A percentile compares a stretch with the other conserved stretches of the same genome.
phyloP scores from a whole-genome alignment of 1,140 invertebrate genomes.

The Macrocentrus cingulum region DNA sequence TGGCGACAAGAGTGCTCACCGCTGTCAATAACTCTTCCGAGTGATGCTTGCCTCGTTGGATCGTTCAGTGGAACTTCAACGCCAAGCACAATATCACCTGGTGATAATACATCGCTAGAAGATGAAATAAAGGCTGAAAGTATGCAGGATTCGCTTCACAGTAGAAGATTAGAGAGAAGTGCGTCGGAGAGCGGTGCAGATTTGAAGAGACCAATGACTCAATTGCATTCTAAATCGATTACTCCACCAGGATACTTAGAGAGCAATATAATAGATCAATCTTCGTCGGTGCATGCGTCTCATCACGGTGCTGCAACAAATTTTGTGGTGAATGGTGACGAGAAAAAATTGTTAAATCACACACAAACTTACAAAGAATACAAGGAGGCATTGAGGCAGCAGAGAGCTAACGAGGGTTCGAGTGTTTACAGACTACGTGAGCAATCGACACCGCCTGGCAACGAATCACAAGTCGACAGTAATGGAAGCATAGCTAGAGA shows the following conservation, averaged over 20 bases:
- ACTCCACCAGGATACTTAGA: conserved; percentile 53
- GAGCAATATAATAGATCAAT: conserved; percentile 37
- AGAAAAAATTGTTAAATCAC: conserved; percentile 70
- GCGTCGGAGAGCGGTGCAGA: conserved; percentile 49
- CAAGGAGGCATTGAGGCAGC: conserved; percentile 82
- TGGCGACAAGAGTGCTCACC: conserved; percentile 56
- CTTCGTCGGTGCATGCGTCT: conserved; percentile 35
- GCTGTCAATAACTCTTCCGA: conserved; percentile 52
- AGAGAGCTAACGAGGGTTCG: conserved; percentile 72
- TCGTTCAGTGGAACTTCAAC: conserved; percentile 62
- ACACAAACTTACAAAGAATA: conserved; percentile 88
- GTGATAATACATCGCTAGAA: conserved; percentile 59
- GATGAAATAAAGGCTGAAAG: conserved; percentile 60
- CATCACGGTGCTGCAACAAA: conserved; percentile 38
- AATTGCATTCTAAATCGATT: conserved; percentile 46
- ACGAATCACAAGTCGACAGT: conserved; percentile 44
- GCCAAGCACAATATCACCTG: conserved; percentile 65
- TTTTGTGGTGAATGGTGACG: conserved; percentile 64
- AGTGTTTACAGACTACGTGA: conserved; percentile 70
- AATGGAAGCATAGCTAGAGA: conserved; percentile 34
- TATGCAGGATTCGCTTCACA: conserved; percentile 51
- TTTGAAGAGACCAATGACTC: conserved; percentile 44
- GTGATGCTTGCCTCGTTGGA: conserved; percentile 53
- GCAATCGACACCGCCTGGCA: conserved; percentile 42
- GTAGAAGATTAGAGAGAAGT: conserved; percentile 48